Percentiles rank a stretch among this genome's conserved stretches.
These are phyloP conservation scores for Tortricodes alternella DNA, from an alignment of 2,888 invertebrate genomes.

Conservation along the genomic window DNA sequence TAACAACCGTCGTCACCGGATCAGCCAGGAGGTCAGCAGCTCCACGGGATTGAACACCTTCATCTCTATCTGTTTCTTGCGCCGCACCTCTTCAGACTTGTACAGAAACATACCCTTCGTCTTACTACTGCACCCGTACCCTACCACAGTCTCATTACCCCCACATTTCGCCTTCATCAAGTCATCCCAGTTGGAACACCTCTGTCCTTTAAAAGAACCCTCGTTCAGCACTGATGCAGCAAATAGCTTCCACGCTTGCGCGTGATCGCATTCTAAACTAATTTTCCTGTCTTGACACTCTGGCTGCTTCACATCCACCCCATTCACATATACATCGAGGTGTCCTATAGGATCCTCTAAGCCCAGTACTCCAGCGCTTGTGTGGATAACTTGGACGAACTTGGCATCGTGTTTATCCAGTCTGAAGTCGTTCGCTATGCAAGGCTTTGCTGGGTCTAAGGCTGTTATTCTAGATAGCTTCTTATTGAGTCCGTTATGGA, in stretches of 20 bases:
- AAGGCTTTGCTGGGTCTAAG: conserved; percentile 70
- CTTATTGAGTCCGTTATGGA: conserved; percentile 47
- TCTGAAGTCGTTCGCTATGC: conserved; percentile 54
- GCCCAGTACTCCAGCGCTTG: conserved; percentile 66
- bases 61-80: conserved; percentile 35
- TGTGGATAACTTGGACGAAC: conserved; percentile 70
- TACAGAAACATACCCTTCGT: conserved; percentile 60
- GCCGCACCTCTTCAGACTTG: conserved; percentile 43
- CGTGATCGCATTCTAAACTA: conserved; percentile 67
- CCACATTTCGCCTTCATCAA: conserved; percentile 48
- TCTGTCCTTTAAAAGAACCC: conserved; percentile 45
- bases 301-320: conserved; percentile 60
- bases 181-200: conserved; percentile 56
- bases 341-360: conserved; percentile 63
- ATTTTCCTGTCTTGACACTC: conserved; percentile 58
- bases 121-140: conserved; percentile 49
- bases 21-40: conserved; percentile 34
- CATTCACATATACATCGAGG: conserved; percentile 70
- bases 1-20: neutral
- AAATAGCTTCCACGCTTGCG: conserved; percentile 64
- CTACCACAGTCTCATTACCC: conserved; percentile 53
- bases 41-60: conserved; percentile 54
- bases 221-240: conserved; percentile 53
- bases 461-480: conserved; percentile 62
- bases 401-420: conserved; percentile 56